phyloP scores from a whole-genome alignment of 2,113 vertebrate species.

The Brachyistius frenatus region DNA sequence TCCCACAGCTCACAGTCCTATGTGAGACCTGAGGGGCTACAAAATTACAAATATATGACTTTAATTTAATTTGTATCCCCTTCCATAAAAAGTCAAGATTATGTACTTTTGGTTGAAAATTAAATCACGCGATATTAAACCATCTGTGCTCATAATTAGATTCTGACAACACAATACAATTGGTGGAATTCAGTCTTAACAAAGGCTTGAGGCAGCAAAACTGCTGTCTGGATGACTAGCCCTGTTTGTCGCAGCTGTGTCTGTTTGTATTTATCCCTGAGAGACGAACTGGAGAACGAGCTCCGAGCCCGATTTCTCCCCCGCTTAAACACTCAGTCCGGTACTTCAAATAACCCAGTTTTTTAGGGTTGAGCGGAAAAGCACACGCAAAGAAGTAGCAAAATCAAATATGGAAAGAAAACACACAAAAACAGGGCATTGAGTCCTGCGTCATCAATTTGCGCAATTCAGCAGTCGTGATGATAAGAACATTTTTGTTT shows the following conservation, averaged over 20 bases:
- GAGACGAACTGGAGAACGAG: constrained; percentile 16
- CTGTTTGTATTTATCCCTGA: constrained; percentile 46
- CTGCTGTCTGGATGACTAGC: constrained; percentile 21
- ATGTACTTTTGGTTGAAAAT: not conserved
- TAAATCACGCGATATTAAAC: not conserved
- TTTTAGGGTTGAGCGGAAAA: constrained; percentile 23
- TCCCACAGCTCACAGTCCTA: not conserved
- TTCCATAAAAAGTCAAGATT: not conserved
- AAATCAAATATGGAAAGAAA: constrained; percentile 41
- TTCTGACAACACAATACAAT: constrained; percentile 23
- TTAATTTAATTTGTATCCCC: constrained; percentile 15
- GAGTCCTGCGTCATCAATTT: constrained; percentile 38
- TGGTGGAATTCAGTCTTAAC: constrained; percentile 1
- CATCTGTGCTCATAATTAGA: not conserved
- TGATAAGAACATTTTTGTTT: constrained; percentile 13
- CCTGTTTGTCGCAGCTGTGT: constrained; percentile 45
- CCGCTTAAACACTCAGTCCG: constrained; percentile 25
- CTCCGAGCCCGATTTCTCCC: constrained; percentile 18
- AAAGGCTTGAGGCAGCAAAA: constrained; percentile 30
- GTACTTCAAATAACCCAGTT: constrained; percentile 54
- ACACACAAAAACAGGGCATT: constrained; percentile 30
- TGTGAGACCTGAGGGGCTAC: not conserved
- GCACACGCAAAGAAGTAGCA: constrained; percentile 27
- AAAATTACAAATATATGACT: constrained; percentile 10
- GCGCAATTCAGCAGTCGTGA: constrained; percentile 33